phyloP scores from a whole-genome alignment of 2,113 vertebrate species.

The Peromyscus leucopus region DNA sequence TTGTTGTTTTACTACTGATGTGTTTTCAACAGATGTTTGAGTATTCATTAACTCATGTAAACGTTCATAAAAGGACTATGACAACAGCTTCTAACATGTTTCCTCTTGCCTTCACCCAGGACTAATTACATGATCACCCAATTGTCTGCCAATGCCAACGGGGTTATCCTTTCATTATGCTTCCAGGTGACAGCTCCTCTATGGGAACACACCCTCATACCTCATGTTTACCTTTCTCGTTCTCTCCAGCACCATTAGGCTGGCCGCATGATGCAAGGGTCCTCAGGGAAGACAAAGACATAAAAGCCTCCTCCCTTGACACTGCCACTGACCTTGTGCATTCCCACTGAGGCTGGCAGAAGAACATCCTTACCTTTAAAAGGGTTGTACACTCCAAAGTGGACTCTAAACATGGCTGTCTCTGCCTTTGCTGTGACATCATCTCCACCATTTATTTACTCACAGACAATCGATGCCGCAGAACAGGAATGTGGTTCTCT shows the following conservation, averaged over 20 bases:
- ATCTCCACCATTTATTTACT: background rate
- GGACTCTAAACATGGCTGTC: background rate
- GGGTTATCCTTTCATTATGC: background rate
- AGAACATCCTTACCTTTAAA: background rate
- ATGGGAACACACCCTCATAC: background rate
- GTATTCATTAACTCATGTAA: background rate
- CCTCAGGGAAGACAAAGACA: background rate
- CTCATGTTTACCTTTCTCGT: background rate
- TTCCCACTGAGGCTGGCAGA: background rate
- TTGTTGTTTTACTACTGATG: background rate
- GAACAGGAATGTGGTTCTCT: accelerated
- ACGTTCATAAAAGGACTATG: background rate
- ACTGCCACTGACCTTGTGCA: accelerated
- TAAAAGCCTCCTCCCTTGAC: background rate
- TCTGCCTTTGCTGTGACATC: background rate
- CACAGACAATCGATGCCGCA: accelerated
- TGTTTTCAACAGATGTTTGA: background rate
- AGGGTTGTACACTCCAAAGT: background rate
- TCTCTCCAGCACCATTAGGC: background rate
- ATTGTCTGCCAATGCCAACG: accelerated
- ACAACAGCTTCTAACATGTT: slow-evolving; percentile 12
- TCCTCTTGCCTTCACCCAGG: slow-evolving; percentile 4
- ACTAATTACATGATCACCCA: background rate
- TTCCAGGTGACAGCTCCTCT: background rate
- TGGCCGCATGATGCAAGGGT: background rate